Evolutionary conservation across 2,797 vertebrate species (phyloP).

Genomic region (Cyclura pinguis): DNA sequence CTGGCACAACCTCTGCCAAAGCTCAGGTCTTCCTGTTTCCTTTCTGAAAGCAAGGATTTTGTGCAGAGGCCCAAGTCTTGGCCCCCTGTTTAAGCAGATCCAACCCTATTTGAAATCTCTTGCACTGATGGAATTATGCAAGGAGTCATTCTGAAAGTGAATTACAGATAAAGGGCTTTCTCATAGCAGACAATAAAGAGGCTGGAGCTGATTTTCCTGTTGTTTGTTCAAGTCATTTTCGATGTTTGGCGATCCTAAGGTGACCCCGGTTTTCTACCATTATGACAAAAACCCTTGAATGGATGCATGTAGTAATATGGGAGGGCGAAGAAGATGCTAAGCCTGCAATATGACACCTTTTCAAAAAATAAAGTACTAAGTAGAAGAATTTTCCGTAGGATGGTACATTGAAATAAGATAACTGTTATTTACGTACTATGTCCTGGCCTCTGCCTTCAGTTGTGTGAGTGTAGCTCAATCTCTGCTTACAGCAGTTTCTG

Average conservation of each 20-base stretch:
- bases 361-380: too few species aligned
- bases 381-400: neutral
- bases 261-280: too few species aligned
- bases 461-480: neutral
- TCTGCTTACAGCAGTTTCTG: conserved; percentile 32
- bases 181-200: neutral
- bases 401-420: neutral
- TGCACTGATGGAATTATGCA: neutral
- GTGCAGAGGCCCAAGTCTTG: neutral
- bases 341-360: too few species aligned
- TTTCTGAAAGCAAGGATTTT: neutral
- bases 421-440: neutral
- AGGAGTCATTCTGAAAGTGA: too few species aligned
- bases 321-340: too few species aligned
- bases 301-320: neutral
- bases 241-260: too few species aligned
- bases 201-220: neutral
- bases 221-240: too few species aligned
- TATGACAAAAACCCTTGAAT: neutral
- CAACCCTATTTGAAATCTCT: neutral
- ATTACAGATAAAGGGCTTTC: neutral
- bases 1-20: neutral
- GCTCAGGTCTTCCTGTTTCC: too few species aligned
- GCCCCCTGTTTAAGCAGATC: neutral
- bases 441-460: neutral